Evolutionary conservation across 2,888 invertebrate species (phyloP), one percentile per base, ranked within the genome.

Genomic region (Plebejus anna): DNA sequence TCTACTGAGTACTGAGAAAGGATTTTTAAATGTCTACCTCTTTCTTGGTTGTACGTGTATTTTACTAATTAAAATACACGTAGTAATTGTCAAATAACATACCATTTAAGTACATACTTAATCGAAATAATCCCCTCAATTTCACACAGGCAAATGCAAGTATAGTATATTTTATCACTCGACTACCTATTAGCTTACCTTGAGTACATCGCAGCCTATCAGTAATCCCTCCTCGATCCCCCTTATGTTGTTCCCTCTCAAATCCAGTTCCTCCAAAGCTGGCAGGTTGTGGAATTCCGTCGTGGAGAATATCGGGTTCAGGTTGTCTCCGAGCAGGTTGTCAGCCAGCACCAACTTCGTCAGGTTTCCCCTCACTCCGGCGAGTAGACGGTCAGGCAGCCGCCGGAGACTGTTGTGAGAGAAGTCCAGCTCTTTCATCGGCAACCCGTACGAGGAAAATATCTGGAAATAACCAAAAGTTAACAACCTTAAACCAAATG

Each of bases 281-380:
- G 95, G 95, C 79, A 98, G 89, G 22, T 96, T 96, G 81, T 97
- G 97, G 79, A 98, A 96, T 88, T 98, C 98, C 51, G 96, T 96
- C 70, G 97, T 97, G 32, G 97, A 97, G 88, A 98, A 98, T 81
- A 98, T 97, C 0, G 98, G 98, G 89, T 98, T 98, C 47, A 98
- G 90, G 83, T 97, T 97, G 86, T 98, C 98, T 0, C 98, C 98
- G 47, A 98, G 94, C n/a, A 97, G 91, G 86, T 98, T 98, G 84
- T 97, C 96, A 47, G 96, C 95, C 76, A 98, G 88, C 22, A 95
- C 95, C 61, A 98, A 87, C 82, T 96, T 96, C 32, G 95, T 95
- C 61, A 98, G 90, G 11, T 96, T 96, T 1, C 95, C 94, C 83
- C 94, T 91, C 0, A 97, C 91, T 1, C 96, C 96, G 28, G 95